Conservation (phyloP, 2,113 vertebrate genomes). For the Esox niger region DNA sequence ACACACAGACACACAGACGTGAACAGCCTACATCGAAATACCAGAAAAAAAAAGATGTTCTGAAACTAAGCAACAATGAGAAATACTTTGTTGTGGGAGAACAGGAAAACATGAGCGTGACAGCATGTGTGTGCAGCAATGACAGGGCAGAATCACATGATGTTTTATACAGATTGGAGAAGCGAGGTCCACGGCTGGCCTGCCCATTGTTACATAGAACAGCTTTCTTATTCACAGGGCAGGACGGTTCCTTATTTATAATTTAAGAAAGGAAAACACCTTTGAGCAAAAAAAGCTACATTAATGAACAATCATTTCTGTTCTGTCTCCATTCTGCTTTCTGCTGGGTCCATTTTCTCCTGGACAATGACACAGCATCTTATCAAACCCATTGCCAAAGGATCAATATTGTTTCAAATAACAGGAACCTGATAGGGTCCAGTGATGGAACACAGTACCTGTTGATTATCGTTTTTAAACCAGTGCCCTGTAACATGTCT, state of each 20-base stretch:
- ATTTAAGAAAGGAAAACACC: background rate
- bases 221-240: slow-evolving; percentile 4
- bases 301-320: background rate
- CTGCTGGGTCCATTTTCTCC: background rate
- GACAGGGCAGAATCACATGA: slow-evolving; percentile 37
- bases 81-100: slow-evolving; percentile 29
- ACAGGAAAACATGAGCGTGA: background rate
- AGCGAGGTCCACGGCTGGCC: slow-evolving; percentile 11
- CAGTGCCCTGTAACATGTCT: background rate
- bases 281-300: background rate
- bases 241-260: background rate
- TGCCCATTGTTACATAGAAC: slow-evolving; percentile 12
- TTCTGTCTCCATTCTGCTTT: background rate
- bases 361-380: background rate
- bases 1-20: no score
- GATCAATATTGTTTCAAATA: slow-evolving; percentile 52
- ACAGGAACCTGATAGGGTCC: slow-evolving; percentile 42
- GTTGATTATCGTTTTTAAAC: background rate
- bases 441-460: slow-evolving; percentile 10
- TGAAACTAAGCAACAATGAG: slow-evolving; percentile 12
- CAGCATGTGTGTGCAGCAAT: background rate
- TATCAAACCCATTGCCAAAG: slow-evolving; percentile 6
- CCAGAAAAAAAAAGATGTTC: slow-evolving; percentile 4
- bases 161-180: slow-evolving; percentile 18
- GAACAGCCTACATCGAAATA: background rate